Conservation (phyloP, 2,113 vertebrate species). For the Leptocoma aspasia region DNA sequence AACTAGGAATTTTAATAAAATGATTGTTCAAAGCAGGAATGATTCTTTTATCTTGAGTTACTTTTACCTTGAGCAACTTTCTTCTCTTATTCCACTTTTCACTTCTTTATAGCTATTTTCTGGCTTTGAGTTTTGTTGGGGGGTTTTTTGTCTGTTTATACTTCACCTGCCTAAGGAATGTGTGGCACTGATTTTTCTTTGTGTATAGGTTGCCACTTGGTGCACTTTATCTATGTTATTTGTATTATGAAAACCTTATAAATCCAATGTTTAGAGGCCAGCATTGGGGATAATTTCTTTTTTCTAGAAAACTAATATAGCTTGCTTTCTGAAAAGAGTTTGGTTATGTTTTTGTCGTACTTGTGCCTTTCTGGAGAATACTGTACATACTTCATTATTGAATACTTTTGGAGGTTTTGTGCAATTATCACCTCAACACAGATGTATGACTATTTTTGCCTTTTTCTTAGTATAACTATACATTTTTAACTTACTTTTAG, state of each 20-base stretch:
- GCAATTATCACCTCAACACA: not conserved
- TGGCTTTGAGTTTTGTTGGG: not conserved
- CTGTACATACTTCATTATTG: not conserved
- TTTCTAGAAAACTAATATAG: not conserved
- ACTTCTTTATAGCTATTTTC: not conserved
- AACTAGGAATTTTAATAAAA: not conserved
- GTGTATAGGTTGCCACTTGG: not conserved
- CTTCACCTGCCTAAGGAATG: not conserved
- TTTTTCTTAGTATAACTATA: not conserved
- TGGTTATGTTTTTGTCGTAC: not conserved
- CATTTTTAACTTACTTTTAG: not conserved
- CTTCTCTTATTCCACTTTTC: not conserved
- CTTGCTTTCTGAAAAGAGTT: not conserved
- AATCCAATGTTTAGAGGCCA: not conserved
- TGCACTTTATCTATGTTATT: not conserved
- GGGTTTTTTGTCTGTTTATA: not conserved
- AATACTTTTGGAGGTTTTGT: not conserved
- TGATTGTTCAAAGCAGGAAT: conserved; percentile 4
- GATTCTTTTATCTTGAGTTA: not conserved
- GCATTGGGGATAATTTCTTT: not conserved
- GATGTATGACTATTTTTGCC: not conserved
- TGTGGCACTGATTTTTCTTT: not conserved
- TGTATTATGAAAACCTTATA: not conserved
- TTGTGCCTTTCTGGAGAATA: not conserved
- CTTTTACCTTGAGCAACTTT: conserved; percentile 4